Percentiles rank a stretch among this genome's conserved stretches.
Conservation (phyloP, 2,888 invertebrate species). For the Branchellion lobata region DNA sequence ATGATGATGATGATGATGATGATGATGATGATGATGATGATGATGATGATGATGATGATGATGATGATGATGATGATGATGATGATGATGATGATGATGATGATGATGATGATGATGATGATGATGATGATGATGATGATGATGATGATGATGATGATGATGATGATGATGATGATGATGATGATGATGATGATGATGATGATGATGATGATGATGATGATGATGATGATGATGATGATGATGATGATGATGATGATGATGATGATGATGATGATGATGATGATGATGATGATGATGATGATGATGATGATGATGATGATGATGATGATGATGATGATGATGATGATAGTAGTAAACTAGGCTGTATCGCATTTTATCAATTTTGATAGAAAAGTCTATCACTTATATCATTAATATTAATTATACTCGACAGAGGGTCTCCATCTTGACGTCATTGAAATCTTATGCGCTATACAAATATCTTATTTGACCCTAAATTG, state of each 20-base stretch:
- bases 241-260: conserved; percentile 3
- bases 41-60: conserved; percentile 10
- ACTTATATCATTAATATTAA: too few relatives aligned
- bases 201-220: conserved; percentile 8
- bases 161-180: conserved; percentile 9
- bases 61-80: conserved; percentile 11
- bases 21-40: conserved; percentile 8
- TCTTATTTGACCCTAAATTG: too few relatives aligned
- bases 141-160: conserved; percentile 15
- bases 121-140: conserved; percentile 5
- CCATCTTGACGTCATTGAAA: too few relatives aligned
- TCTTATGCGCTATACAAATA: too few relatives aligned
- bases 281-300: background rate
- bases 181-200: conserved; percentile 16
- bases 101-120: conserved; percentile 15
- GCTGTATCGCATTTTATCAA: too few relatives aligned
- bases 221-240: conserved; percentile 19
- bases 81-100: conserved; percentile 10
- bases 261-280: conserved; percentile 22
- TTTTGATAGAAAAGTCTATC: too few relatives aligned
- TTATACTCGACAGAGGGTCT: too few relatives aligned
- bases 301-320: conserved; percentile 21
- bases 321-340: conserved; percentile 16
- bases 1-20: conserved; percentile 17
- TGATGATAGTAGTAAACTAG: conserved; percentile 1